phyloP scores from a whole-genome alignment of 2,113 vertebrate species.

The Tichodroma muraria region DNA sequence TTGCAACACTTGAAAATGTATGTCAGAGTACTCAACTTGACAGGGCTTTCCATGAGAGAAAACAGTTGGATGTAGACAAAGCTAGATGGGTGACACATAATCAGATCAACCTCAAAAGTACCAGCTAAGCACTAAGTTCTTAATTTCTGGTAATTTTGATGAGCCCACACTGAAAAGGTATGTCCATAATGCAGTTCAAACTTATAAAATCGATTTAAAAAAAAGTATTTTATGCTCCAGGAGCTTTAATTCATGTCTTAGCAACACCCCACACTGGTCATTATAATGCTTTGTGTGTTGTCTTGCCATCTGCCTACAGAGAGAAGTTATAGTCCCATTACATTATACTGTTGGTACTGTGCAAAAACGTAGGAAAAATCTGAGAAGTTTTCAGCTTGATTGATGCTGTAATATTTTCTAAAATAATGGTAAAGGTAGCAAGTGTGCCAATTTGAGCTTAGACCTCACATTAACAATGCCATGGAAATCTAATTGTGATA shows the following conservation, averaged over 20 bases:
- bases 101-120: background rate
- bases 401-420: background rate
- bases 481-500: background rate
- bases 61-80: background rate
- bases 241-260: conserved; percentile 54
- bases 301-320: conserved; percentile 60
- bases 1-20: background rate
- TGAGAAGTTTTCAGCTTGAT: background rate
- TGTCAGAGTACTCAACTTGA: background rate
- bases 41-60: background rate
- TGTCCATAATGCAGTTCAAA: conserved; percentile 23
- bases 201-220: conserved; percentile 28
- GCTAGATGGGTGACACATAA: background rate
- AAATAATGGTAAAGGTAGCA: background rate
- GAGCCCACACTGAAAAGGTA: background rate
- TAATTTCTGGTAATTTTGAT: conserved; percentile 15
- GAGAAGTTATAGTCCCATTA: conserved; percentile 24
- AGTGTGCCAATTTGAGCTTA: background rate
- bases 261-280: background rate
- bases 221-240: conserved; percentile 16
- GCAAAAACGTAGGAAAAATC: conserved; percentile 10
- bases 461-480: background rate
- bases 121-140: background rate
- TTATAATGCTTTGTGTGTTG: conserved; percentile 49
- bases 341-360: background rate